Percentiles rank a stretch among this genome's conserved stretches.
phyloP scores from a whole-genome alignment of 2,888 invertebrate genomes.

The Heteromurus nitidus region DNA sequence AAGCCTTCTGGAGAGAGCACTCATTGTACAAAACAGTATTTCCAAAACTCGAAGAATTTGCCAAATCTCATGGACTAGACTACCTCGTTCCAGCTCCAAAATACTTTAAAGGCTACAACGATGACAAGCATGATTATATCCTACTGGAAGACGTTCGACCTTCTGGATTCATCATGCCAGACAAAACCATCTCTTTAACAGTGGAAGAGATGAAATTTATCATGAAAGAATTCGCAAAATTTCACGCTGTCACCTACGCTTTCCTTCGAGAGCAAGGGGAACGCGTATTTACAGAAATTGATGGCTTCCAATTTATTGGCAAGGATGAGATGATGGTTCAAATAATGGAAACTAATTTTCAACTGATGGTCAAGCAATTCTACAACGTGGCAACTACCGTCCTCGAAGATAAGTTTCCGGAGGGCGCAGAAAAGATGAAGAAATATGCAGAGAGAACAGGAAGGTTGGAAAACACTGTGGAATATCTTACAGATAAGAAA shows the following conservation, averaged over 20 bases:
- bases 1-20: constrained; percentile 63
- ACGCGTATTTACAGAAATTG: constrained; percentile 27
- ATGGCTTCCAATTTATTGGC: constrained; percentile 44
- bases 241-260: constrained; percentile 66
- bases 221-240: constrained; percentile 61
- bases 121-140: constrained; percentile 67
- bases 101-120: constrained; percentile 60
- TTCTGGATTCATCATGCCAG: constrained; percentile 65
- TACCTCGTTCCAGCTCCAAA: constrained; percentile 64
- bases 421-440: constrained; percentile 52
- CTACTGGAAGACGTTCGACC: constrained; percentile 69
- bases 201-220: constrained; percentile 54
- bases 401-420: constrained; percentile 37
- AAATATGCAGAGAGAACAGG: constrained; percentile 19
- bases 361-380: constrained; percentile 13
- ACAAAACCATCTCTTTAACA: constrained; percentile 58
- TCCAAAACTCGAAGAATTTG: constrained; percentile 54
- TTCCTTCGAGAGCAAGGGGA: constrained; percentile 59
- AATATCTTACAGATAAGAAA: constrained; percentile 36
- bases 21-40: constrained; percentile 57
- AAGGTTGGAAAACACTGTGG: constrained; percentile 17
- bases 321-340: constrained; percentile 18
- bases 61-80: constrained; percentile 22
- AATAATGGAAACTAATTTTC: constrained; percentile 14
- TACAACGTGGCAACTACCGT: constrained; percentile 25